phyloP scores from a whole-genome alignment of 2,113 vertebrate species.

The Pomatorhinus ruficollis region DNA sequence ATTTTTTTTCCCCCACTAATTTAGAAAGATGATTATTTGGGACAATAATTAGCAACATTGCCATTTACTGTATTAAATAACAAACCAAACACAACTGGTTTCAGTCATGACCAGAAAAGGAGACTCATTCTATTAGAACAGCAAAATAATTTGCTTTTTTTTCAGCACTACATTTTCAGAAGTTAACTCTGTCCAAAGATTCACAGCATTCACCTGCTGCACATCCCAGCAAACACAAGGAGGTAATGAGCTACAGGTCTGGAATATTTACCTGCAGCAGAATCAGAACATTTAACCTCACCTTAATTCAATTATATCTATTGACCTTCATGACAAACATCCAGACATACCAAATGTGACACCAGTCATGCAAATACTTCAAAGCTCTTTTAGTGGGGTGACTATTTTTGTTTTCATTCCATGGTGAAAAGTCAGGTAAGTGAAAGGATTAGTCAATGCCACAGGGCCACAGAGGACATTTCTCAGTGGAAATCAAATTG shows the following conservation, averaged over 20 bases:
- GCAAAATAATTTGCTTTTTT: no score
- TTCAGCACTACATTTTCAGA: no score
- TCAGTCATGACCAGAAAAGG: background rate
- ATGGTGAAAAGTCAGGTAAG: background rate
- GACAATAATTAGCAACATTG: background rate
- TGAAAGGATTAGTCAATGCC: background rate
- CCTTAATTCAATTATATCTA: background rate
- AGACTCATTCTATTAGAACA: no score
- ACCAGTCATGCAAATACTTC: background rate
- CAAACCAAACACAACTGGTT: background rate
- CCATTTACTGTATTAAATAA: background rate
- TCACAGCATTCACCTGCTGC: background rate
- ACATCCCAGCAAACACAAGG: background rate
- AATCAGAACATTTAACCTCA: background rate
- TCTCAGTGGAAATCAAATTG: background rate
- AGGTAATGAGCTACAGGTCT: background rate
- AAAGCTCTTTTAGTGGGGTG: background rate
- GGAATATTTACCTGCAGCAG: background rate
- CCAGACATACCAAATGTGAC: background rate
- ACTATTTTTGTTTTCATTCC: background rate
- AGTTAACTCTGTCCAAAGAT: no score
- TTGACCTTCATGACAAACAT: background rate
- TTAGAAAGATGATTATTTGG: background rate
- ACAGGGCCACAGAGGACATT: background rate
- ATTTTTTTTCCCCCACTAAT: background rate